Base-by-base conservation (phyloP, 2,888 invertebrate genomes). In the Syritta pipiens region DNA sequence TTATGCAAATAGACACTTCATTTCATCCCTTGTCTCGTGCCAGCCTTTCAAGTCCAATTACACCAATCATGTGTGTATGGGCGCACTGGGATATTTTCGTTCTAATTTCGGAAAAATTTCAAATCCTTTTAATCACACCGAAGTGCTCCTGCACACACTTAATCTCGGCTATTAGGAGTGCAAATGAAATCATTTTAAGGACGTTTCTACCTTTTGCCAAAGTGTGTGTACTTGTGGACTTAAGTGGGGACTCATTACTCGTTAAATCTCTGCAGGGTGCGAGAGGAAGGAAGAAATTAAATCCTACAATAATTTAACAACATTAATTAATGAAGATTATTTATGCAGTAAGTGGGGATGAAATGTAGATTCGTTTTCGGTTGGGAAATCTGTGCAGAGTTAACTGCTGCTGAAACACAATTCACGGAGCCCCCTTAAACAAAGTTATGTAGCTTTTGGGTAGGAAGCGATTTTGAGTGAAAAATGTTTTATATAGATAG, bases 311-410 rank as follows among this genome's bases (percentile, higher is more conserved):
- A 69, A 81, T 81, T 75, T 69, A 81, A 81, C 75, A 81, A 42
- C 81, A 75, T 75, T 81, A 75, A 81, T 81, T 81, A 81, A 81
- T 81, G 81, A 81, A 69, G 81, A 81, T 81, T 81, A 81, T 69
- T 75, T 59, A 69, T 74, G 67, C 74, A 67, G 62, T 30, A 49
- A 49, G 42, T 32, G 51, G 62, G 77, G 72, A 67, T 72, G 65
- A 77, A 65, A 65, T 48, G 26, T 60, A 55, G 51, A 77, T 55
- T 10, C 35, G 26, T 51, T 26, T 24, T 51, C 59, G 24, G 42
- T 37, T 35, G 10, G 40, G 32, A 68, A 44, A 37, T 35, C 14
- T 48, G 7, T 59, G n/a, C 49, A 40, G 14, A 32, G 7, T 14
- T 44, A 4, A 7, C 30, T 6, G 17, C 32, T 26, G 55, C 48